Evolutionary conservation across 1,140 invertebrate species (phyloP), one percentile per base, ranked within the genome.

Genomic region (Sipha flava): DNA sequence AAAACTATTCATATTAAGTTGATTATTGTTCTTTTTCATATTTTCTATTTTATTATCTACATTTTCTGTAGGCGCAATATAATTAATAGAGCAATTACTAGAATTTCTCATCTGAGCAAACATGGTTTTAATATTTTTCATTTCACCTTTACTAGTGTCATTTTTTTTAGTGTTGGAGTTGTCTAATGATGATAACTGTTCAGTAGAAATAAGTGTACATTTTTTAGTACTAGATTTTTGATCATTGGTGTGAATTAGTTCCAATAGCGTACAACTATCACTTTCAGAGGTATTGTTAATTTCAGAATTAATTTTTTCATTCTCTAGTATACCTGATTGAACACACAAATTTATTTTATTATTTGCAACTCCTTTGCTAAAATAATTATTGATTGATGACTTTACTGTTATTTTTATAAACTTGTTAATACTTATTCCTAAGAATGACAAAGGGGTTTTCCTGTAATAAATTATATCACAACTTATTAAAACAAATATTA

Each of bases 401-500:
- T 66, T 47, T 14, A 4, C 29, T 23, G 52, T 70, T 3, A 70
- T 37, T 21, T 72, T 52, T 52, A 79, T 81, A 84, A 89, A 89
- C 83, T 88, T 89, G 52, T 86, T 85, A 45, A 86, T 88, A 5
- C 87, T 86, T 12, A 88, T 54, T 21, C 87, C 86, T 5, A 88
- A 81, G 79, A 83, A 85, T 29, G 84, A 83, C 54, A 88, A 84
- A 6, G 85, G 82, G n/a, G 86, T 86, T 40, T 81, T 81, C 83
- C 85, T 85, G 81, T 26, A 81, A 81, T 16, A 29, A 40, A 14
- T 21, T 18, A 47, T 23, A 54, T 54, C 21, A 43, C 29, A 16
- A 23, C n/a, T n/a, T n/a, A n/a, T n/a, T n/a, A n/a, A n/a, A n/a
- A n/a, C n/a, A n/a, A n/a, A n/a, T n/a, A n/a, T n/a, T n/a, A n/a